Base-by-base conservation (phyloP, 1,140 invertebrate species). In the Cheumatopsyche charites region DNA sequence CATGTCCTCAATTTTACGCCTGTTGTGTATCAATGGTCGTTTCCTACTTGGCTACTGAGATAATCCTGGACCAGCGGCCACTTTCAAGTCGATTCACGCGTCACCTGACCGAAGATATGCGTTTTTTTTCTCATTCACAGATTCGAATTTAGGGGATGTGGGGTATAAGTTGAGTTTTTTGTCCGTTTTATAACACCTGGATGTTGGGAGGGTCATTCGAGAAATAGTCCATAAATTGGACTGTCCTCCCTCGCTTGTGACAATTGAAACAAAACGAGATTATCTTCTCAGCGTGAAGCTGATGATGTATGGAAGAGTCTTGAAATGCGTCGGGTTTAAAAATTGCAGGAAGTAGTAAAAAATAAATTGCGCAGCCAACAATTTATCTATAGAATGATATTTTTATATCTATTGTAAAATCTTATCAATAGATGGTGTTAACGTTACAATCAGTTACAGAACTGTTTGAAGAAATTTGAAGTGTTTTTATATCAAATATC, bases 1-100 rank as follows among this genome's bases (percentile, higher is more conserved):
- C 25, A 55, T 66, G 66, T 65, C 61, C 73, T 63, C 52, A 75
- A 75, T 75, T 75, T 75, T 66, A 75, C 73, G 73, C 70, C 29
- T 75, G 58, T 75, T 75, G 62, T 43, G 26, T 70, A 62, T 58
- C 36, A 70, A 36, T 9, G 9, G 29, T 36, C 3, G 29, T 19
- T 72, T 75, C 73, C 73, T 63, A 23, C 55, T 68, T 68, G 52
- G 29, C 21, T 23, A 43, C 15, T 65, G 11, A 15, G 23, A 12
- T 68, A 68, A 68, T 68, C 55, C 55, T 25, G 15, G 7, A 17
- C 23, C 49, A 19, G 7, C 21, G 23, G 29, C 29, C 55, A 26
- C 66, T 55, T 42, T 42, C 17, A 43, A 19, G 36, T 52, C 26
- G 11, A 42, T 42, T 42, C 62, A 63, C 62, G 41, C 29, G 29